A percentile compares a stretch with the other conserved stretches of the same genome.
Evolutionary conservation across 1,140 invertebrate genomes (phyloP).

Genomic region (Cotesia vestalis): DNA sequence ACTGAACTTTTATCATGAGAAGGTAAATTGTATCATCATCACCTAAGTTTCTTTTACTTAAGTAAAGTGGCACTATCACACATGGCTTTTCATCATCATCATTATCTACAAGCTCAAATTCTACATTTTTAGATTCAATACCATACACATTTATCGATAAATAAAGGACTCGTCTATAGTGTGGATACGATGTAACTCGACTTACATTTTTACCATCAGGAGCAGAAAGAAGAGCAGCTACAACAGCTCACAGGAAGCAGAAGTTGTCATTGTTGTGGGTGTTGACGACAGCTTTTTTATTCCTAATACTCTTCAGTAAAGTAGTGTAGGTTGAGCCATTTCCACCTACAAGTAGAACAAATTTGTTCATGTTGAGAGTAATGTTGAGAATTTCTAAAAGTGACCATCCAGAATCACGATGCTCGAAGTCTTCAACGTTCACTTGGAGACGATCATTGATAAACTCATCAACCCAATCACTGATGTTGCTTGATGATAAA

Average conservation of each 20-base stretch:
- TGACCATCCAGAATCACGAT: conserved; percentile 37
- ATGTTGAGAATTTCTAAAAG: conserved; percentile 40
- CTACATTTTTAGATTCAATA: neutral
- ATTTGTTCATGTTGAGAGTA: conserved; percentile 41
- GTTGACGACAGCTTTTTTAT: conserved; percentile 40
- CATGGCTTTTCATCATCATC: conserved; percentile 38
- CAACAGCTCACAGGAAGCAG: conserved; percentile 29
- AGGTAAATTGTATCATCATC: conserved; percentile 36
- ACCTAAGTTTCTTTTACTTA: conserved; percentile 47
- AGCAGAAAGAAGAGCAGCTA: conserved; percentile 34
- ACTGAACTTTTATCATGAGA: conserved; percentile 24
- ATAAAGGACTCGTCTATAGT: conserved; percentile 49
- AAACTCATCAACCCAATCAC: neutral
- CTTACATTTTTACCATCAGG: conserved; percentile 44
- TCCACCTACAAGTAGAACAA: conserved; percentile 47
- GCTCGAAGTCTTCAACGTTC: conserved; percentile 2
- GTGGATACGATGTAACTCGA: conserved; percentile 48
- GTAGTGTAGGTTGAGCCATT: conserved; percentile 34
- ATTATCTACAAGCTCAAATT: too few relatives aligned
- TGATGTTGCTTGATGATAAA: neutral
- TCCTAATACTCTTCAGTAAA: conserved; percentile 35
- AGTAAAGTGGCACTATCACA: conserved; percentile 50
- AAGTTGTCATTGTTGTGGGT: conserved; percentile 3
- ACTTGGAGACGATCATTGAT: neutral
- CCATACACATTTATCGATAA: conserved; percentile 52